phyloP scores from a whole-genome alignment of 2,888 invertebrate genomes.

The Diaperis boleti region DNA sequence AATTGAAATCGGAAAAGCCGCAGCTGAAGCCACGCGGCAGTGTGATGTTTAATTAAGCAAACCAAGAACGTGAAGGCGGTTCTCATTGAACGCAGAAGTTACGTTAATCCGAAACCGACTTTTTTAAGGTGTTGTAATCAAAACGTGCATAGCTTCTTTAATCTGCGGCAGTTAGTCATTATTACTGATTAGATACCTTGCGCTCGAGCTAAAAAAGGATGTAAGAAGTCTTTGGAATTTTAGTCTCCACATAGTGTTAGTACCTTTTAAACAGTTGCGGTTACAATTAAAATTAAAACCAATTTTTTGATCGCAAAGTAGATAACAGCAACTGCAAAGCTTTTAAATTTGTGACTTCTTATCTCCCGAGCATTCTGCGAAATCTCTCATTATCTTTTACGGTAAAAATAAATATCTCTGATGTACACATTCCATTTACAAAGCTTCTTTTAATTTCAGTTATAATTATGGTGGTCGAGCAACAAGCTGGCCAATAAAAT shows the following conservation, averaged over 20 bases:
- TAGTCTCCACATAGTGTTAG: too few species aligned
- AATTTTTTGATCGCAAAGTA: too few species aligned
- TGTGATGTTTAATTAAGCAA: conserved; percentile 25
- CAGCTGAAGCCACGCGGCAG: too few species aligned
- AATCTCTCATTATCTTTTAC: neutral
- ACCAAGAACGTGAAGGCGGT: neutral
- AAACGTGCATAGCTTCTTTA: conserved; percentile 10
- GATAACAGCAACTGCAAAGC: too few species aligned
- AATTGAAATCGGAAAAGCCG: too few species aligned
- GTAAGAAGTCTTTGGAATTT: too few species aligned
- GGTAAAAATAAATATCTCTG: neutral
- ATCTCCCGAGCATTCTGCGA: too few species aligned
- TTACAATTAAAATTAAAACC: too few species aligned
- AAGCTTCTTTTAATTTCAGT: conserved; percentile 11
- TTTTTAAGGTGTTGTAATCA: conserved; percentile 11
- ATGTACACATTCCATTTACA: conserved; percentile 8
- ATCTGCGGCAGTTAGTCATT: conserved; percentile 12
- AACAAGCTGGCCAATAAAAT: conserved; percentile 26
- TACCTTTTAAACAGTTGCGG: too few species aligned
- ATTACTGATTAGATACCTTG: conserved; percentile 7
- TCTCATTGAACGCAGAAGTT: conserved; percentile 1
- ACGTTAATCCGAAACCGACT: conserved; percentile 3
- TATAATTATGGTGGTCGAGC: conserved; percentile 19
- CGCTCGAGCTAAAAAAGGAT: too few species aligned
- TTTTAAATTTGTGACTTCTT: too few species aligned